These are phyloP conservation scores for Murina feae DNA, from an alignment of 2,113 vertebrate genomes.

Conservation along the genomic window DNA sequence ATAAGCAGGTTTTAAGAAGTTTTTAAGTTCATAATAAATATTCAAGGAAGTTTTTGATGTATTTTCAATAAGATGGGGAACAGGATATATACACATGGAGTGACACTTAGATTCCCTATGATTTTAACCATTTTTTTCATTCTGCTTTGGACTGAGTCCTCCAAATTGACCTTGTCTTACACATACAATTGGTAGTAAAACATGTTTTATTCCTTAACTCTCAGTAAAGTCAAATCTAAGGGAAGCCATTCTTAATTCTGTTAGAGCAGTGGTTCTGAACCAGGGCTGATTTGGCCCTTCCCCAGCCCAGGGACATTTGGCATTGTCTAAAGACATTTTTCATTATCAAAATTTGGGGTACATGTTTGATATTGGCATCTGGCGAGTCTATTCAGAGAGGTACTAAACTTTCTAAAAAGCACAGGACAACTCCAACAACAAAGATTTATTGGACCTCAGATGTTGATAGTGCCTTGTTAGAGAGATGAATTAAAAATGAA, in stretches of 20 bases:
- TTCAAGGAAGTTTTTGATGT: not conserved
- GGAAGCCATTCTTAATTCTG: not conserved
- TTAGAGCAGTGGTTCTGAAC: not conserved
- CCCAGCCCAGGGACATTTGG: not conserved
- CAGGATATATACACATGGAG: not conserved
- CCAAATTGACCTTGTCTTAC: not conserved
- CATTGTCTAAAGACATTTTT: not conserved
- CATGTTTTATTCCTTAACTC: not conserved
- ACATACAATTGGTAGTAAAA: not conserved
- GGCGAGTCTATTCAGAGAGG: not conserved
- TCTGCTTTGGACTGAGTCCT: not conserved
- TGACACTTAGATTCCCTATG: not conserved
- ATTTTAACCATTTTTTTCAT: not conserved
- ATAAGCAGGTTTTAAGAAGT: not conserved
- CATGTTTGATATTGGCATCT: not conserved
- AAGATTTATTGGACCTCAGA: not conserved
- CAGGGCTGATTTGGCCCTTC: not conserved
- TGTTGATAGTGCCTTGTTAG: not conserved
- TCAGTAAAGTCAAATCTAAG: not conserved
- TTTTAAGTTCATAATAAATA: not conserved
- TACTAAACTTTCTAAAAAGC: not conserved
- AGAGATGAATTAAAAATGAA: not conserved
- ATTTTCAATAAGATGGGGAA: not conserved
- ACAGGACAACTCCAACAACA: not conserved
- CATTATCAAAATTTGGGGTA: too few species aligned